Evolutionary conservation across 2,113 vertebrate species (phyloP).

Genomic region (Sturnus vulgaris): DNA sequence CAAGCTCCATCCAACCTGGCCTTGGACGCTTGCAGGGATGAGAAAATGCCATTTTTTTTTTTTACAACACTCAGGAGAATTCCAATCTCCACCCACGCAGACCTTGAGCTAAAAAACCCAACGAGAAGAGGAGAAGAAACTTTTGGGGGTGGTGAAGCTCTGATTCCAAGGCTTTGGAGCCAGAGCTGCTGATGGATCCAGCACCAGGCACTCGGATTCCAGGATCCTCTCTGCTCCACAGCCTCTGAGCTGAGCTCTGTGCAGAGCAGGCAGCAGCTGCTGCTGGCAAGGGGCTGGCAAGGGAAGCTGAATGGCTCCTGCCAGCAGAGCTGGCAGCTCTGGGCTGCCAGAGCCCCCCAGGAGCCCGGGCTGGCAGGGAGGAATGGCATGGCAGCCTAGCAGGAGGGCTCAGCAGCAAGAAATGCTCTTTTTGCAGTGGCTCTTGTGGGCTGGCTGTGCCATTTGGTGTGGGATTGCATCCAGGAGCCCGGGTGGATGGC

Average conservation of each 20-base stretch:
- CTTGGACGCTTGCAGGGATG: neutral
- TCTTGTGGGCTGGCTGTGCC: accelerated
- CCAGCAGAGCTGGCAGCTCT: neutral
- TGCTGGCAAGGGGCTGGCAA: neutral
- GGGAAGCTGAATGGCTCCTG: neutral
- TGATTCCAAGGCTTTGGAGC: neutral
- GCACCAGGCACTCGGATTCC: accelerated
- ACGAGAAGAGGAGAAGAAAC: accelerated
- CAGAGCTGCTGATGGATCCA: neutral
- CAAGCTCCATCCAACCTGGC: neutral
- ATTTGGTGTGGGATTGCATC: neutral
- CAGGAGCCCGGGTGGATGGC: neutral
- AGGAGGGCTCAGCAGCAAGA: neutral
- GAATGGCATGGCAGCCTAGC: neutral
- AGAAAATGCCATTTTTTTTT: neutral
- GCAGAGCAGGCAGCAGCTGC: neutral
- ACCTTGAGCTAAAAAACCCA: neutral
- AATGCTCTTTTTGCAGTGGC: neutral
- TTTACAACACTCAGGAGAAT: neutral
- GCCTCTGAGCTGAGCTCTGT: neutral
- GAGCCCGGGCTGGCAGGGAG: neutral
- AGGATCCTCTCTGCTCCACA: neutral
- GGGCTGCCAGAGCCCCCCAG: neutral
- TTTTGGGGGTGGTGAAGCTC: accelerated
- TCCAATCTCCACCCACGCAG: accelerated